Base-by-base conservation (phyloP, 2,113 vertebrate genomes). In the Helogale parvula region DNA sequence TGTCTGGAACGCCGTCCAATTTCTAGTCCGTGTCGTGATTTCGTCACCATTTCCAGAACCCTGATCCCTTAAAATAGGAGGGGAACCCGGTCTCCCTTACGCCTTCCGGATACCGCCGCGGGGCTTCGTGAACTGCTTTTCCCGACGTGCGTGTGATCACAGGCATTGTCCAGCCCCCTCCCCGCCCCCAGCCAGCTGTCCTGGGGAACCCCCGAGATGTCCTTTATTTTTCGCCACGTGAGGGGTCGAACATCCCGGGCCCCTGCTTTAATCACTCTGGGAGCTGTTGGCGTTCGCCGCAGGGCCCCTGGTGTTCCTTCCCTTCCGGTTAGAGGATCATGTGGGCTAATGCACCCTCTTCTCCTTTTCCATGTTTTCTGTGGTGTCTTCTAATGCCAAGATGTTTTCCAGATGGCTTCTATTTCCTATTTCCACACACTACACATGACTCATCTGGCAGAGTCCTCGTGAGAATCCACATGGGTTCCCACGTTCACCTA, bases 341-440 rank as follows among this genome's bases (percentile, higher is more conserved):
- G 5, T 68, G 88, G 90, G 85, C 72, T 47, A 68, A 83, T 60
- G 50, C 86, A 83, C 41, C 63, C n/a, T 31, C 65, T 92, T 77
- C 63, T 90, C 91, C 88, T 79, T 88, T 89, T 95, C 87, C 76
- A 7, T 79, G 74, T 95, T 92, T 88, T 66, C 90, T 76, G 77
- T 96, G 92, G n/a, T 90, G 96, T 95, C 97, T 95, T 95, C n/a
- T 92, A 93, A 57, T 95, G 92, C 96, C 94, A 88, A 88, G 94
- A 97, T 95, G 54, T 83, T 93, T 96, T 97, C 95, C 97, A 96
- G 97, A 95, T 97, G 97, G 97, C 93, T 96, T 93, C 87, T 89
- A 14, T 93, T 98, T 98, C 96, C 98, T 93, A 96, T 95, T 95
- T 93, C 96, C 96, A 94, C 96, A 97, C 92, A 91, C 7, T 94